These are phyloP conservation scores for Drosophila gaucha DNA, from an alignment of 2,888 invertebrate genomes.

Conservation along the genomic window DNA sequence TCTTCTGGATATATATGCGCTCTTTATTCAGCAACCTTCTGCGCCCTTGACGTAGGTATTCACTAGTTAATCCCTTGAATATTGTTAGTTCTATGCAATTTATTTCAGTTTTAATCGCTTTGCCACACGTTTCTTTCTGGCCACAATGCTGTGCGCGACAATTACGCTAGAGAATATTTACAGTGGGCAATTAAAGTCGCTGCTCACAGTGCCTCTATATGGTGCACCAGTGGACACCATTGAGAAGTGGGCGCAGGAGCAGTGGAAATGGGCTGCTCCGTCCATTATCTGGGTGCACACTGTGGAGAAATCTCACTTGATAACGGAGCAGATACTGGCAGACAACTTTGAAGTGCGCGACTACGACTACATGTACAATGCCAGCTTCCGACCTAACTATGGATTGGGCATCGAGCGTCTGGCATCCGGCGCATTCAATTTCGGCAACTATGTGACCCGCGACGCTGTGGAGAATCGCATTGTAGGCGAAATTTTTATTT, in stretches of 20 bases:
- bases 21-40: slow-evolving; percentile 83
- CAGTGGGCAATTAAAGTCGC: slow-evolving; percentile 82
- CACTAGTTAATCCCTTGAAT: no score
- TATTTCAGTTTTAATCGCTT: slow-evolving; percentile 66
- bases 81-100: neutral
- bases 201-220: slow-evolving; percentile 81
- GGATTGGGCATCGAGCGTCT: slow-evolving; percentile 82
- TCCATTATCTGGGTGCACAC: slow-evolving; percentile 81
- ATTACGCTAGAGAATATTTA: slow-evolving; percentile 83
- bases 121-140: slow-evolving; percentile 78
- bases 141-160: slow-evolving; percentile 78
- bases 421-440: slow-evolving; percentile 72
- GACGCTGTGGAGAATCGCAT: slow-evolving; percentile 77
- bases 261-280: slow-evolving; percentile 83
- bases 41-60: slow-evolving; percentile 65
- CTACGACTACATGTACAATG: slow-evolving; percentile 76
- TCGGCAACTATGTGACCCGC: slow-evolving; percentile 77
- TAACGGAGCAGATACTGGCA: slow-evolving; percentile 73
- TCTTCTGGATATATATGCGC: slow-evolving; percentile 76
- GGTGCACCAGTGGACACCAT: slow-evolving; percentile 80
- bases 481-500: slow-evolving; percentile 47
- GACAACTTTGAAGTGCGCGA: slow-evolving; percentile 77
- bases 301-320: slow-evolving; percentile 73
- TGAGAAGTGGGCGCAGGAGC: slow-evolving; percentile 74
- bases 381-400: slow-evolving; percentile 73